Conservation (phyloP, 2,888 invertebrate species). For the Pachymerium ferrugineum region DNA sequence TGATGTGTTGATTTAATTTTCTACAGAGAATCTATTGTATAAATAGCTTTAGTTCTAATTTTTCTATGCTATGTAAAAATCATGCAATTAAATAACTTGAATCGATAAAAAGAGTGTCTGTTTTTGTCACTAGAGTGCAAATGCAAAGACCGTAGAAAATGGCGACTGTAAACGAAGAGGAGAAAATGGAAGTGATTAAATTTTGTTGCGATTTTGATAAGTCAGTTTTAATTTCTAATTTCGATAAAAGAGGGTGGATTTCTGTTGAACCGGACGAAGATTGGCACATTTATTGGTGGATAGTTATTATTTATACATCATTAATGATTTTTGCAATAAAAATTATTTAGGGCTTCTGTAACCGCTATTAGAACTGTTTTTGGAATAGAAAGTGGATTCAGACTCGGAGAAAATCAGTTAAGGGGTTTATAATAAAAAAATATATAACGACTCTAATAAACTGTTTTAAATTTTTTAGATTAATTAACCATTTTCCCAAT, state of each 20-base stretch:
- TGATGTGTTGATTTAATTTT: too few species aligned
- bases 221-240: slow-evolving; percentile 84
- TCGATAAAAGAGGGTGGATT: slow-evolving; percentile 84
- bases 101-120: too few species aligned
- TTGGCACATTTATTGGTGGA: slow-evolving; percentile 88
- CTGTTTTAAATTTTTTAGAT: slow-evolving; percentile 52
- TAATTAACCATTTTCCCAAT: slow-evolving; percentile 94
- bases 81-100: too few species aligned
- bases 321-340: not conserved
- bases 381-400: not conserved
- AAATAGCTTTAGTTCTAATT: too few species aligned
- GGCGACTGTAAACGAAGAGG: not conserved
- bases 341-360: not conserved
- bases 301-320: not conserved
- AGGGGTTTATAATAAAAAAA: not conserved
- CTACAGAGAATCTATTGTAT: too few species aligned
- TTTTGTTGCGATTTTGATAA: slow-evolving; percentile 83
- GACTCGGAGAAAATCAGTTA: slow-evolving; percentile 5
- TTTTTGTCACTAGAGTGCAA: too few species aligned
- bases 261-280: slow-evolving; percentile 84
- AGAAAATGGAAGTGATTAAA: not conserved
- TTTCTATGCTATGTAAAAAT: too few species aligned
- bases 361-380: not conserved
- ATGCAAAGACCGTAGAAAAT: not conserved
- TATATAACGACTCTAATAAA: not conserved